Evolutionary conservation across 2,888 invertebrate species (phyloP), one percentile per base, ranked within the genome.

Genomic region (Celastrina argiolus): DNA sequence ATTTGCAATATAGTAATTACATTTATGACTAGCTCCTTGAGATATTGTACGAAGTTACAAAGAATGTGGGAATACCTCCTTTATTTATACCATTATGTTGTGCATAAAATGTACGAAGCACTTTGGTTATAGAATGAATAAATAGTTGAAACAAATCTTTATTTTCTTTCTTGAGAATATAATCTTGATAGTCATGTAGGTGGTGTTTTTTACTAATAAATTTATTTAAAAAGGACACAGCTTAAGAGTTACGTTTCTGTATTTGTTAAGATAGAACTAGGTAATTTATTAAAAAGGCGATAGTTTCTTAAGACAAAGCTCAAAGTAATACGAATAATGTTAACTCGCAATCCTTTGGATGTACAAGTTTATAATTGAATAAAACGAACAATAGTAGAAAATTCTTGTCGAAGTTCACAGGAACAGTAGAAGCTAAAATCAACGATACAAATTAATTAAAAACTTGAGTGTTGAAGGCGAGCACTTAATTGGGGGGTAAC

Each of bases 361-460:
- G 51, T 51, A 12, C 4, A 51, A 51, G 51, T 51, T 51, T 51
- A 51, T 51, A 58, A 58, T 61, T 61, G 34, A 39, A 36, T 61
- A 36, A 51, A 51, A 18, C 31, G 39, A 61, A 61, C 34, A 39
- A 36, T 36, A 39, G 18, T 6, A 22, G 39, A 39, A 39, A 61
- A 51, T 51, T 39, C 14, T 14, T 36, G 18, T 22, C 1, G 36
- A 39, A 18, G 51, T 51, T 34, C 34, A 22, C 8, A 34, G 36
- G 16, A 61, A 39, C 36, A 61, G 10, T 56, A 28, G 36, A 16
- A 36, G 36, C 36, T 61, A 39, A 61, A 36, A 59, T 34, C 16
- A 31, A 31, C 39, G 22, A 18, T 36, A 61, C 39, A 61, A 61
- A 61, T 61, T 61, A 61, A 39, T 61, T 61, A 39, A 36, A 34